A percentile compares a stretch with the other conserved stretches of the same genome.
Evolutionary conservation across 1,140 invertebrate genomes (phyloP).

Genomic region (Lordiphosa collinella): DNA sequence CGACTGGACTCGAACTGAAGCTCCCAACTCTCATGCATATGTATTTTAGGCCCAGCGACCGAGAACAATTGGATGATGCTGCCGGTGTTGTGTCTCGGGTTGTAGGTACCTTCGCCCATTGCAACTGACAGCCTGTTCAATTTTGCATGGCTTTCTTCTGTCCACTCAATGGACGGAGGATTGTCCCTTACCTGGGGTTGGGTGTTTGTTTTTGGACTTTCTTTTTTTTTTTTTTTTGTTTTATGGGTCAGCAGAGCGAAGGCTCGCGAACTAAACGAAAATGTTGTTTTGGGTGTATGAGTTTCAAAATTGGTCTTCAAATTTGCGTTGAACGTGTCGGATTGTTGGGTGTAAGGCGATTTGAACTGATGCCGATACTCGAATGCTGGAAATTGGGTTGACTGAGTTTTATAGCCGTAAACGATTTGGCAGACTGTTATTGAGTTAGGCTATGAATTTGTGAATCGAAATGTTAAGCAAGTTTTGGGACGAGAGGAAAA

Average conservation of each 20-base stretch:
- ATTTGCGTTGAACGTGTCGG: not conserved
- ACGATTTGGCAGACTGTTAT: too few relatives aligned
- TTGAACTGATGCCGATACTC: not conserved
- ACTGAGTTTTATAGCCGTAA: too few relatives aligned
- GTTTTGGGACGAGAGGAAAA: too few relatives aligned
- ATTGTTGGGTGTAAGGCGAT: slow-evolving; percentile 2
- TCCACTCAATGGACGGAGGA: slow-evolving; percentile 3
- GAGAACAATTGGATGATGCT: slow-evolving; percentile 8
- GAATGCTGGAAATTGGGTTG: not conserved
- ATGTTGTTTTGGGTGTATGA: slow-evolving; percentile 6
- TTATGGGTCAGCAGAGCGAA: not conserved
- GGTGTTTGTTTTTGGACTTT: not conserved
- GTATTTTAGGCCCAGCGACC: slow-evolving; percentile 4
- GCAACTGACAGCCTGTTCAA: slow-evolving; percentile 12
- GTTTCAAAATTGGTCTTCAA: slow-evolving; percentile 2
- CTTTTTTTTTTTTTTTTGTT: not conserved
- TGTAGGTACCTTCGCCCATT: slow-evolving; percentile 5
- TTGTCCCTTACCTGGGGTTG: not conserved
- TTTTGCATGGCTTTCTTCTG: slow-evolving; percentile 11
- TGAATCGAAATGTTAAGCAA: too few relatives aligned
- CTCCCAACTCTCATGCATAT: slow-evolving; percentile 5
- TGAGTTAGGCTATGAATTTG: too few relatives aligned
- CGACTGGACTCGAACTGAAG: not conserved
- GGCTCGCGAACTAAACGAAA: slow-evolving; percentile 2
- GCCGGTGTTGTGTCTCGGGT: not conserved